These are phyloP conservation scores for Holothuria leucospilota DNA, from an alignment of 53 echinoderm and acorn worm species.

Conservation along the genomic window DNA sequence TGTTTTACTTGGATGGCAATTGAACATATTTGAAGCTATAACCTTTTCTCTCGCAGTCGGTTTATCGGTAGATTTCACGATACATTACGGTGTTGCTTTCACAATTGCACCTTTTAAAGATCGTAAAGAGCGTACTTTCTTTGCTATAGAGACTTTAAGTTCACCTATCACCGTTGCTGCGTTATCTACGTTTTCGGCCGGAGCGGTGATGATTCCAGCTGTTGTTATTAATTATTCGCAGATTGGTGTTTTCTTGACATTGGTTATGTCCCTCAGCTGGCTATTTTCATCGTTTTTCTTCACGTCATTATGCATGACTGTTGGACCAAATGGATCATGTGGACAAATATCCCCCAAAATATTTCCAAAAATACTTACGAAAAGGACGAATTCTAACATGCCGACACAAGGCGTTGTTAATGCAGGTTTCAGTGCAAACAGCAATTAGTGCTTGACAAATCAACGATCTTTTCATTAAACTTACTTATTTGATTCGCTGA, in stretches of 20 bases:
- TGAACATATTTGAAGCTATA: slow-evolving; percentile 83
- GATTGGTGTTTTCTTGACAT: slow-evolving; percentile 74
- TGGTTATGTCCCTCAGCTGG: slow-evolving; percentile 83
- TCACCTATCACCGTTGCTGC: slow-evolving; percentile 85
- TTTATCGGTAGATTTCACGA: slow-evolving; percentile 81
- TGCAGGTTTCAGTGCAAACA: no score
- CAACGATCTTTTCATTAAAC: no score
- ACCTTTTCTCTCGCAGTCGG: slow-evolving; percentile 86
- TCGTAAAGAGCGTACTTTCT: slow-evolving; percentile 61
- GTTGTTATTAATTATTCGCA: slow-evolving; percentile 63
- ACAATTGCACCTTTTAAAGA: slow-evolving; percentile 69
- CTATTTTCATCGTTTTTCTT: slow-evolving; percentile 77
- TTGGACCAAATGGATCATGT: slow-evolving; percentile 72
- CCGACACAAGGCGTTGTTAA: no score
- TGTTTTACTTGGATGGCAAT: no score
- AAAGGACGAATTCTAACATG: no score
- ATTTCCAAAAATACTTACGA: no score
- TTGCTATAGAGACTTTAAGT: slow-evolving; percentile 66
- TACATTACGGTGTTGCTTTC: slow-evolving; percentile 91
- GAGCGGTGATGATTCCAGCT: slow-evolving; percentile 74
- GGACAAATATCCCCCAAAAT: no score
- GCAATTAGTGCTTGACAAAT: no score
- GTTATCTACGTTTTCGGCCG: slow-evolving; percentile 82
- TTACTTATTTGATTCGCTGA: no score
- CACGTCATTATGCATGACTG: slow-evolving; percentile 67